Evolutionary conservation across 1,140 invertebrate genomes (phyloP).

Genomic region (Diachasmimorpha longicaudata): DNA sequence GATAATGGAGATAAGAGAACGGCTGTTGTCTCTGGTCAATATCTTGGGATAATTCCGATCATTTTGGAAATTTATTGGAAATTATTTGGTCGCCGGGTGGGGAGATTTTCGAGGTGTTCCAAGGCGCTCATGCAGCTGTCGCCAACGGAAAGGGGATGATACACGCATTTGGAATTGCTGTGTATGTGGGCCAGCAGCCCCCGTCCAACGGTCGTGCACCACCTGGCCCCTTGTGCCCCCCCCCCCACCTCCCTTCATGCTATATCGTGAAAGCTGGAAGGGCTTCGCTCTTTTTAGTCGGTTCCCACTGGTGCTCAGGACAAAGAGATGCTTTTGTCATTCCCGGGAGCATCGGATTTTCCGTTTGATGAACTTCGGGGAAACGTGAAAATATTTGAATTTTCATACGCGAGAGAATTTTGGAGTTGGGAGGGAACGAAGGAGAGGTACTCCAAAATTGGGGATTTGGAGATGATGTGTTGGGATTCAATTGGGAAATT

Average conservation of each 20-base stretch:
- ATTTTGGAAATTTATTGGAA: too few species aligned
- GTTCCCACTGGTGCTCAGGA: constrained; percentile 40
- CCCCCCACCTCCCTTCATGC: neutral
- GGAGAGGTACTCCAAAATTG: too few species aligned
- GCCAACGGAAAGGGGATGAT: constrained; percentile 20
- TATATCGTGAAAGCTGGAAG: neutral
- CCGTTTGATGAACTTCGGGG: neutral
- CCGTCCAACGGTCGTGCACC: constrained; percentile 53
- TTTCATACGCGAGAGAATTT: too few species aligned
- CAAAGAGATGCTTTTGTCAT: neutral
- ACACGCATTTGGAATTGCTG: neutral
- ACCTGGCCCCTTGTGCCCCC: constrained; percentile 44
- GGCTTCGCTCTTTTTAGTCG: neutral
- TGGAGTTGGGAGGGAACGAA: too few species aligned
- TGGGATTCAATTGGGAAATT: too few species aligned
- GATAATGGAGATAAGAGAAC: neutral
- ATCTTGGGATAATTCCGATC: too few species aligned
- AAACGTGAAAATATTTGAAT: too few species aligned
- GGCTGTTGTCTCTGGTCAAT: too few species aligned
- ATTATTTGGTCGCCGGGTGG: too few species aligned
- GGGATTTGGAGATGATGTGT: too few species aligned
- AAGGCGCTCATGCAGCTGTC: neutral
- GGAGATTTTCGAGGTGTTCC: neutral
- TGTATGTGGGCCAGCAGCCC: neutral
- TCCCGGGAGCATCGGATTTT: neutral